Percentiles rank a stretch among this genome's conserved stretches.
Evolutionary conservation across 2,113 vertebrate genomes (phyloP).

Genomic region (Colaptes auratus): DNA sequence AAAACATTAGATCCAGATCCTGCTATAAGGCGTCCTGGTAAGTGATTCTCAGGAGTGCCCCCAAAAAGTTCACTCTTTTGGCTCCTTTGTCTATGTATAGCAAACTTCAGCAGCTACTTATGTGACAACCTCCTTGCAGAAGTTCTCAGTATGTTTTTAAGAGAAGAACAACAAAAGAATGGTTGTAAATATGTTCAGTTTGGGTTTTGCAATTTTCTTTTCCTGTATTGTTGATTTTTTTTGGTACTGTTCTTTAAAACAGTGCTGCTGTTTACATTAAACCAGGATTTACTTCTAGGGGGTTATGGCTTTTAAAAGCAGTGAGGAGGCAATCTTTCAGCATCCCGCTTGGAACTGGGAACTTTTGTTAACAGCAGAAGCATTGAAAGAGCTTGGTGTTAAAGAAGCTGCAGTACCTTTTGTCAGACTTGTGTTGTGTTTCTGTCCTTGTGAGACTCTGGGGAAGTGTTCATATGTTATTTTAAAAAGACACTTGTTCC

Average conservation of each 20-base stretch:
- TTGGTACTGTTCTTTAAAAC: neutral
- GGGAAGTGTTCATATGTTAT: neutral
- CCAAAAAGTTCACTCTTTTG: neutral
- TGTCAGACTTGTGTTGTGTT: neutral
- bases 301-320: neutral
- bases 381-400: neutral
- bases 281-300: neutral
- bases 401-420: neutral
- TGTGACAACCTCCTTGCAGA: neutral
- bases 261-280: neutral
- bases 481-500: neutral
- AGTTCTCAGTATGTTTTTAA: neutral
- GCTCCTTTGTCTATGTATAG: neutral
- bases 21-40: constrained; percentile 93
- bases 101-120: neutral
- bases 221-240: neutral
- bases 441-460: neutral
- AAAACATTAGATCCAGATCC: constrained; percentile 97
- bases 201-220: neutral
- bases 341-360: neutral
- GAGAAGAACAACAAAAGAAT: neutral
- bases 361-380: neutral
- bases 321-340: neutral
- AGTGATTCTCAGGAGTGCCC: neutral
- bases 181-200: neutral